Percentiles rank a stretch among this genome's conserved stretches.
These are phyloP conservation scores for Manacus vitellinus DNA, from an alignment of 2,113 vertebrate genomes.

Conservation along the genomic window DNA sequence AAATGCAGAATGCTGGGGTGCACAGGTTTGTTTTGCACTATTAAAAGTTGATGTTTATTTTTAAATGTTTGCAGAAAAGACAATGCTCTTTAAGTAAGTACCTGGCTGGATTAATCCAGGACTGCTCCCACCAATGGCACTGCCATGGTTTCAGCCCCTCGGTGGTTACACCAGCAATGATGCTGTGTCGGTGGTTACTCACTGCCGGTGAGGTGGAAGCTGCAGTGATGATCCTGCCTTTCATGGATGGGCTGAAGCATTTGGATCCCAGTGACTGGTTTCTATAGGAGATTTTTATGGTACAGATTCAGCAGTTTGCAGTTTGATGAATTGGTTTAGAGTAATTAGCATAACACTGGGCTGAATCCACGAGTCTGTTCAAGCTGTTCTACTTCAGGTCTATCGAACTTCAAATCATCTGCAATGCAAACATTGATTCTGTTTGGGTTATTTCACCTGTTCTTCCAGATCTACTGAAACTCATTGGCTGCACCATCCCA, in stretches of 20 bases:
- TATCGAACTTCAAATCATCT: neutral
- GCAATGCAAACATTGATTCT: neutral
- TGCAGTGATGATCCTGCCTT: neutral
- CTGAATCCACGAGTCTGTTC: neutral
- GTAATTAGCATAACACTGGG: neutral
- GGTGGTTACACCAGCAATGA: neutral
- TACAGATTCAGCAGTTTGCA: neutral
- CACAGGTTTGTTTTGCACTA: rapidly evolving
- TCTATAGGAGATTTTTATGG: neutral
- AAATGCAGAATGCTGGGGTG: neutral
- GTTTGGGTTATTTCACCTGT: neutral
- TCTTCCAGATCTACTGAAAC: neutral
- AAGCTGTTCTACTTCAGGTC: neutral
- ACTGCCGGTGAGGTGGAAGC: rapidly evolving
- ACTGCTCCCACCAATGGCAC: rapidly evolving
- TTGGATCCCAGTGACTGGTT: neutral
- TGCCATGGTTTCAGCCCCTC: neutral
- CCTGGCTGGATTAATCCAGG: neutral
- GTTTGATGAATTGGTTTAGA: neutral
- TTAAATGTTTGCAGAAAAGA: neutral
- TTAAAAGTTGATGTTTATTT: neutral
- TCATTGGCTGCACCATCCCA: rapidly evolving
- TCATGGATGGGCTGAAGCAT: neutral
- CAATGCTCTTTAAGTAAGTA: neutral
- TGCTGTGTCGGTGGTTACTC: neutral